These are phyloP conservation scores for Steinernema khuongi DNA, from an alignment of 1,140 invertebrate genomes.

Conservation along the genomic window DNA sequence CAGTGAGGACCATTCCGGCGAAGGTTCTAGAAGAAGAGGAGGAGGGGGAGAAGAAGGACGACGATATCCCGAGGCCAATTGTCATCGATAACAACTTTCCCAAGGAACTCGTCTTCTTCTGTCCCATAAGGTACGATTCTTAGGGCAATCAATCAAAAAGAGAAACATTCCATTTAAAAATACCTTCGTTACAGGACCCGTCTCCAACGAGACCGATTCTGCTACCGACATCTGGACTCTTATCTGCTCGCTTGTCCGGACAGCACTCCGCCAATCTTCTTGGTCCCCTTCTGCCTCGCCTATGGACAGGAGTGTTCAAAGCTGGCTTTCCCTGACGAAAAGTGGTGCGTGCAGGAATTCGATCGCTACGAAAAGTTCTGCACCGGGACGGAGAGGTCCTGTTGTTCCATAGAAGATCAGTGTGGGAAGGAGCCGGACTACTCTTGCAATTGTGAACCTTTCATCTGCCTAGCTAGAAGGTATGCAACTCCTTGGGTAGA, in stretches of 20 bases:
- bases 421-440: neutral
- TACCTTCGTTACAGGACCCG: neutral
- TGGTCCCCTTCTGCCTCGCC: conserved; percentile 23
- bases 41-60: neutral
- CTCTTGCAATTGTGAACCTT: conserved; percentile 19
- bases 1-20: neutral
- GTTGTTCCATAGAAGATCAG: neutral
- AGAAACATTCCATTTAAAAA: neutral
- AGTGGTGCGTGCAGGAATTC: conserved; percentile 25
- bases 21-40: neutral
- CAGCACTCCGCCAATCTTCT: conserved; percentile 16
- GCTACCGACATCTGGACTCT: conserved; percentile 12
- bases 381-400: neutral
- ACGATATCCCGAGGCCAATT: neutral
- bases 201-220: conserved; percentile 24
- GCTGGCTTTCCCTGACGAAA: conserved; percentile 17
- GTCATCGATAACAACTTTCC: conserved; percentile 25
- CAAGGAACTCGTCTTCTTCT: conserved; percentile 18
- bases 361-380: conserved; percentile 20
- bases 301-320: conserved; percentile 21
- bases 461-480: conserved; percentile 19
- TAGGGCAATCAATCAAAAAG: too few relatives aligned
- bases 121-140: neutral
- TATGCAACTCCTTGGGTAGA: too few relatives aligned
- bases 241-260: conserved; percentile 24